Percentiles rank a stretch among this genome's conserved stretches.
phyloP scores from a whole-genome alignment of 2,113 vertebrate species.

The Dermatemys mawii region DNA sequence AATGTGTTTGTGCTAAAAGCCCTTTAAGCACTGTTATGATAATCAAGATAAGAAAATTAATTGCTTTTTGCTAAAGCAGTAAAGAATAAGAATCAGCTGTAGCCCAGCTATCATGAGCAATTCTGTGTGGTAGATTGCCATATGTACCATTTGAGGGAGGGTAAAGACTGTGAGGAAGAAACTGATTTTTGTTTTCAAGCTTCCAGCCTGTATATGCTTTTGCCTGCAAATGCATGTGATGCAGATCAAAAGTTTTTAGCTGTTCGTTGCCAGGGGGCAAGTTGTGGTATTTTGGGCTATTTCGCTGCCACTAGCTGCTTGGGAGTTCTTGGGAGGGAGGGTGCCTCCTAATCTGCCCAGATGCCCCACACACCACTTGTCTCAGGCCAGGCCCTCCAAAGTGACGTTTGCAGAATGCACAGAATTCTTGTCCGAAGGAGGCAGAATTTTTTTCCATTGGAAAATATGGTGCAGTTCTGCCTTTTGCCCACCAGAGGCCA shows the following conservation, averaged over 20 bases:
- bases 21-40: background rate
- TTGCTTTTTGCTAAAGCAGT: background rate
- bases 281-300: too few species aligned
- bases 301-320: too few species aligned
- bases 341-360: too few species aligned
- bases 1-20: background rate
- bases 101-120: background rate
- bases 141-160: background rate
- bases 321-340: too few species aligned
- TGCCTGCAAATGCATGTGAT: fast-evolving
- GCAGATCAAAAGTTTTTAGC: background rate
- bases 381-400: too few species aligned
- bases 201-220: background rate
- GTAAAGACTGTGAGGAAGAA: background rate
- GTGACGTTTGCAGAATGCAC: too few species aligned
- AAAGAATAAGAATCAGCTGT: background rate
- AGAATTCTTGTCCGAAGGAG: too few species aligned
- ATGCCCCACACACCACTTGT: too few species aligned
- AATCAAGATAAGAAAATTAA: fast-evolving
- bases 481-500: too few species aligned
- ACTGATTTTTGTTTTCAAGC: background rate
- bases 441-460: too few species aligned
- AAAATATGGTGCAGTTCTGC: too few species aligned
- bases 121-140: background rate
- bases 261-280: too few species aligned